Evolutionary conservation across 2,888 invertebrate genomes (phyloP).

Genomic region (Luperina testacea): DNA sequence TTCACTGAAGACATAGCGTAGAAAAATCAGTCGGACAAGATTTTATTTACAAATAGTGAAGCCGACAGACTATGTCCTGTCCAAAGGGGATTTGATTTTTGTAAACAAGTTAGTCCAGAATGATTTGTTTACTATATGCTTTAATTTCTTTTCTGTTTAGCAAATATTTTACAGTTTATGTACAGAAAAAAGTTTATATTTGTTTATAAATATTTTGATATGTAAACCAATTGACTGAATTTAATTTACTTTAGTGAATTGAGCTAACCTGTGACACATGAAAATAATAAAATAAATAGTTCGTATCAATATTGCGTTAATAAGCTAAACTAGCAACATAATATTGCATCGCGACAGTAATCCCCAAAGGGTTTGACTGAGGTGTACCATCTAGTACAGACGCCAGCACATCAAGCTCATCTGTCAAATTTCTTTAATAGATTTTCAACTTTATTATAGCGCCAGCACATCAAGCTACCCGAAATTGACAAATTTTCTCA

Average conservation of each 20-base stretch:
- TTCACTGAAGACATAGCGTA: conserved; percentile 40
- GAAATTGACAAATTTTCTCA: too few relatives aligned
- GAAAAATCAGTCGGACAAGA: conserved; percentile 32
- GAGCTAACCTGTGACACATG: not conserved
- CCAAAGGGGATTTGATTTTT: not conserved
- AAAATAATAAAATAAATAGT: not conserved
- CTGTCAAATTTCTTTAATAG: too few relatives aligned
- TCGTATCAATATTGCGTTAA: not conserved
- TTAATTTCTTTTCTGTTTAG: not conserved
- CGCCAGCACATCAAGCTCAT: too few relatives aligned
- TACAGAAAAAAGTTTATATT: too few relatives aligned
- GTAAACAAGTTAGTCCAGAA: not conserved
- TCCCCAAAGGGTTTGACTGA: not conserved
- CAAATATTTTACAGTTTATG: not conserved
- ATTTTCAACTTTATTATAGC: too few relatives aligned
- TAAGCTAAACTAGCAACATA: not conserved
- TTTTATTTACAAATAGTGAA: conserved; percentile 7
- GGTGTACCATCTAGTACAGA: too few relatives aligned
- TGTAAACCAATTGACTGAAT: not conserved
- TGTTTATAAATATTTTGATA: not conserved
- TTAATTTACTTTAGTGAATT: not conserved
- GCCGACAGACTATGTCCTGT: not conserved
- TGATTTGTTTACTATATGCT: not conserved
- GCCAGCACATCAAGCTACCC: too few relatives aligned
- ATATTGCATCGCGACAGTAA: not conserved